Evolutionary conservation across 2,888 invertebrate genomes (phyloP).

Genomic region (Drosophila maculinotata): DNA sequence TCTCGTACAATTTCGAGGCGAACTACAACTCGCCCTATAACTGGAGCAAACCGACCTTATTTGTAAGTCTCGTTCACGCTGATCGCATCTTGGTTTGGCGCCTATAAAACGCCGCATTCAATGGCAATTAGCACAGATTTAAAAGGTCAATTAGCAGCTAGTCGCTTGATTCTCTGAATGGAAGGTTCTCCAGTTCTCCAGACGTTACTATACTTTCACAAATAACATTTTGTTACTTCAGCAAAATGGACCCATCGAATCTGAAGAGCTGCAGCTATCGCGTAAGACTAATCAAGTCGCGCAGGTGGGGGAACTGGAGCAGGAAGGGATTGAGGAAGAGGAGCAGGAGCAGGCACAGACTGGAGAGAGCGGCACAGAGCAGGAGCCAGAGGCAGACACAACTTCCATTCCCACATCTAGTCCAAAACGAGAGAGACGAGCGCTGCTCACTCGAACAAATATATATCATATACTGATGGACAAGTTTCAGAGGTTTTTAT

Average conservation of each 20-base stretch:
- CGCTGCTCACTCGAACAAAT: constrained; percentile 65
- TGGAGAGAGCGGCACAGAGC: constrained; percentile 2
- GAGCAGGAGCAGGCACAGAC: not conserved
- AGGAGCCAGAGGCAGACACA: constrained; percentile 4
- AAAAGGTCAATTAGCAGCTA: constrained; percentile 62
- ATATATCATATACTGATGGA: constrained; percentile 74
- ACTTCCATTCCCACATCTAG: constrained; percentile 2
- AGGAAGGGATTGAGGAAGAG: not conserved
- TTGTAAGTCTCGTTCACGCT: constrained; percentile 67
- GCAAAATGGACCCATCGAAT: constrained; percentile 74
- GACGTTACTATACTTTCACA: constrained; percentile 19
- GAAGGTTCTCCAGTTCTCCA: constrained; percentile 15
- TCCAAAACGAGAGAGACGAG: constrained; percentile 44
- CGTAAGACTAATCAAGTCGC: constrained; percentile 36
- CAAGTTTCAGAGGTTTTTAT: constrained; percentile 64
- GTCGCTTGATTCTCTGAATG: constrained; percentile 3
- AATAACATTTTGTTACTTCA: constrained; percentile 15
- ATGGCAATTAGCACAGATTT: constrained; percentile 51
- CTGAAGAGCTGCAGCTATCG: constrained; percentile 59
- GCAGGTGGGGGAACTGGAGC: not conserved
- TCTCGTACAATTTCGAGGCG: constrained; percentile 91
- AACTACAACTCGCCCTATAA: constrained; percentile 88
- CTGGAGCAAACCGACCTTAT: constrained; percentile 77
- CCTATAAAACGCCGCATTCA: constrained; percentile 53
- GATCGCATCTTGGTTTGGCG: constrained; percentile 1